Percentiles rank a stretch among this genome's conserved stretches.
Conservation (phyloP, 2,797 vertebrate species). For the Aphelocoma californica region DNA sequence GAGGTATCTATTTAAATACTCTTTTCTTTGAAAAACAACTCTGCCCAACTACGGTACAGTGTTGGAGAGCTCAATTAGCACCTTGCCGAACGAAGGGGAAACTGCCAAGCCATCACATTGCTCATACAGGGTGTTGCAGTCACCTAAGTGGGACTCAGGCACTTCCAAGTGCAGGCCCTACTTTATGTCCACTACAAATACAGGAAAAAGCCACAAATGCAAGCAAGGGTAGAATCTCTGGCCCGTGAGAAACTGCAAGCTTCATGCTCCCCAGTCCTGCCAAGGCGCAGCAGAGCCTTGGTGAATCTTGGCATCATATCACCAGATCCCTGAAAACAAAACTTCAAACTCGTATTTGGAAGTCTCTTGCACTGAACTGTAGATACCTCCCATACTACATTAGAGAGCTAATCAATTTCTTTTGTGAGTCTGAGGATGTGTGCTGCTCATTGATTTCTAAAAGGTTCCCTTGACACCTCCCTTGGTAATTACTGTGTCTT, state of each 20-base stretch:
- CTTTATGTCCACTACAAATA: neutral
- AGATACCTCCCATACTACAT: slow-evolving; percentile 23
- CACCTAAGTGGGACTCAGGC: neutral
- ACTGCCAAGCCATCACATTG: neutral
- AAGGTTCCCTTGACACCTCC: slow-evolving; percentile 59
- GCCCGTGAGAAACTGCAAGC: neutral
- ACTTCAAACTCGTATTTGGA: neutral
- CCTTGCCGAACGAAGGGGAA: neutral
- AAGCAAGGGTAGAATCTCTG: neutral
- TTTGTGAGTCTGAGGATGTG: slow-evolving; percentile 18
- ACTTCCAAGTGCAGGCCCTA: neutral
- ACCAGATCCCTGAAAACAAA: neutral
- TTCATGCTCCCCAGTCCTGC: neutral
- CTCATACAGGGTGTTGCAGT: neutral
- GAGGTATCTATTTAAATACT: slow-evolving; percentile 43
- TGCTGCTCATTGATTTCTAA: slow-evolving; percentile 66
- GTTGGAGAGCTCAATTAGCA: neutral
- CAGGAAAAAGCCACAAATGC: neutral
- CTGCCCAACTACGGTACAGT: neutral
- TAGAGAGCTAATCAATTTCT: slow-evolving; percentile 60
- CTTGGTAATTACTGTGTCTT: slow-evolving; percentile 60
- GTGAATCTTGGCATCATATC: neutral
- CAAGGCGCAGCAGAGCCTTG: neutral
- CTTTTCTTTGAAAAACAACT: slow-evolving; percentile 41
- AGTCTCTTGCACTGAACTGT: neutral